These are phyloP conservation scores for Erpornis zantholeuca DNA, from an alignment of 2,113 vertebrate genomes.

Conservation along the genomic window DNA sequence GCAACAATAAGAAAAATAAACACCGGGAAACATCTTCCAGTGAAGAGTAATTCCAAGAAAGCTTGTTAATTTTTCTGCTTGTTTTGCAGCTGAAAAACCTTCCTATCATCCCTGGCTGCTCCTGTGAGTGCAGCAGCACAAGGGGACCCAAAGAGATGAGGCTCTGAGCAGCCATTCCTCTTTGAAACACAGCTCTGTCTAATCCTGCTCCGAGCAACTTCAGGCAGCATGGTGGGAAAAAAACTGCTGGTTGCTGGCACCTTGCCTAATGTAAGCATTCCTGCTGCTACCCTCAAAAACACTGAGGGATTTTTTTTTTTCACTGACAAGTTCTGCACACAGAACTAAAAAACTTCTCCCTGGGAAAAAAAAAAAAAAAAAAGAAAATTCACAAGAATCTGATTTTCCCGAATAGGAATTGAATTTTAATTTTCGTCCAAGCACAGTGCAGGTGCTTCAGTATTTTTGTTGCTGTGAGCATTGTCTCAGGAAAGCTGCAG, in stretches of 20 bases:
- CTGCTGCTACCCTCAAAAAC: slow-evolving; percentile 55
- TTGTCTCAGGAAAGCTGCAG: background rate
- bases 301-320: background rate
- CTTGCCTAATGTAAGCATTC: slow-evolving; percentile 49
- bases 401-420: background rate
- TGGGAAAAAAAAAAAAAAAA: background rate
- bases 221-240: slow-evolving; percentile 39
- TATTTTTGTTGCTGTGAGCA: background rate
- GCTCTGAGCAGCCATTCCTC: slow-evolving; percentile 26
- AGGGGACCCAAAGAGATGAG: background rate
- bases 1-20: background rate
- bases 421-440: background rate
- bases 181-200: slow-evolving; percentile 30
- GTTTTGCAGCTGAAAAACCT: slow-evolving; percentile 32
- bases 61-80: background rate
- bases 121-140: background rate
- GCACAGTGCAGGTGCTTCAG: background rate
- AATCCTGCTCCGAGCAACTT: slow-evolving; percentile 48
- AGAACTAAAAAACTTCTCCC: slow-evolving; percentile 8
- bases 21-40: background rate
- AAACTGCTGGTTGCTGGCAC: slow-evolving; percentile 50
- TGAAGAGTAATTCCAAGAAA: background rate
- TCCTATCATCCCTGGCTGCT: background rate
- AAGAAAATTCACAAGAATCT: background rate
- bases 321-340: background rate